phyloP scores from a whole-genome alignment of 1,140 invertebrate species.

The Aphis gossypii region DNA sequence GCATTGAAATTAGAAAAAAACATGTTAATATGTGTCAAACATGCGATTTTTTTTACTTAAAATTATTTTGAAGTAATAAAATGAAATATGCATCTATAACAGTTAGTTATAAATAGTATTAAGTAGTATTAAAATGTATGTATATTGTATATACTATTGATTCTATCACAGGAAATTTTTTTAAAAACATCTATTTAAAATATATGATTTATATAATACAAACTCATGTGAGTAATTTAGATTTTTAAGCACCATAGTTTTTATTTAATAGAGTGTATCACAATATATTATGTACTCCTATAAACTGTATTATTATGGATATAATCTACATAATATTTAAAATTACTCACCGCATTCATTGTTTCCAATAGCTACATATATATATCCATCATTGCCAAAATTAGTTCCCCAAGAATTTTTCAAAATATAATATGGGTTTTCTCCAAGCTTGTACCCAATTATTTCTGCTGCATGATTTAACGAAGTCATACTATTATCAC shows the following conservation, averaged over 20 bases:
- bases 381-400: conserved; percentile 80
- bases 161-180: too few relatives aligned
- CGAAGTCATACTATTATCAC: conserved; percentile 70
- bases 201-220: background rate
- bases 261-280: background rate
- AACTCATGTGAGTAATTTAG: background rate
- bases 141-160: too few relatives aligned
- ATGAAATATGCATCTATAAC: too few relatives aligned
- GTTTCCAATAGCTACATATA: conserved; percentile 77
- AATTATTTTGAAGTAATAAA: too few relatives aligned
- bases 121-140: too few relatives aligned
- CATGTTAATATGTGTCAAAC: background rate
- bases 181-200: too few relatives aligned
- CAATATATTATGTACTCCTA: background rate
- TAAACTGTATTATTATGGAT: background rate
- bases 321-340: background rate
- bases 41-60: background rate
- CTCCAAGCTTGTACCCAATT: conserved; percentile 78
- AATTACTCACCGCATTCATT: conserved; percentile 76
- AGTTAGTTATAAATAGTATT: too few relatives aligned
- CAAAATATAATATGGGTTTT: conserved; percentile 83
- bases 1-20: background rate
- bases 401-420: conserved; percentile 84
- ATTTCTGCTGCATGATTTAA: conserved; percentile 87
- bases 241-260: too few relatives aligned